Evolutionary conservation across 2,113 vertebrate species (phyloP).

Genomic region (Hiodon tergisus): DNA sequence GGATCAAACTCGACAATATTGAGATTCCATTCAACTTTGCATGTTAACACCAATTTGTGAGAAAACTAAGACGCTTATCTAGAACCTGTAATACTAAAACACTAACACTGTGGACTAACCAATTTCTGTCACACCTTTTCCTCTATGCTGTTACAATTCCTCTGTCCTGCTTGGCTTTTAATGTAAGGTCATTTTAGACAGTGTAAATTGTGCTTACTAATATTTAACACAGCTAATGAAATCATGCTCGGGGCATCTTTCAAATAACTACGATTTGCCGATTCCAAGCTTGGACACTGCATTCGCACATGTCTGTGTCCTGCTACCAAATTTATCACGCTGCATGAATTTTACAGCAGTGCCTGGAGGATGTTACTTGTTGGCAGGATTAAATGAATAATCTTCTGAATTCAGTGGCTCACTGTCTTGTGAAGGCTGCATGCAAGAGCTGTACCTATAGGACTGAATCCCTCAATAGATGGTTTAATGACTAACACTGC

Average conservation of each 20-base stretch:
- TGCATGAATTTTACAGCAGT: background rate
- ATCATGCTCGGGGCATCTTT: background rate
- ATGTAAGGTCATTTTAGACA: background rate
- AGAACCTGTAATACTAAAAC: background rate
- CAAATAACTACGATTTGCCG: too few relatives aligned
- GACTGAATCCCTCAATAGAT: background rate
- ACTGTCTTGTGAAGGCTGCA: conserved; percentile 11
- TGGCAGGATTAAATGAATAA: background rate
- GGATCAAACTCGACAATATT: too few relatives aligned
- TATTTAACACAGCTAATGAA: background rate
- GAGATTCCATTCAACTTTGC: too few relatives aligned
- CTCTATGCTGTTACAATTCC: background rate
- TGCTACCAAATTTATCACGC: background rate
- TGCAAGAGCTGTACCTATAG: background rate
- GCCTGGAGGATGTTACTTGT: background rate
- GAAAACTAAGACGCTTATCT: background rate
- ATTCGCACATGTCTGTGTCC: background rate
- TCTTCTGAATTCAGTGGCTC: background rate
- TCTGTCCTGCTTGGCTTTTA: background rate
- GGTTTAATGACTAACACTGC: conserved; percentile 16
- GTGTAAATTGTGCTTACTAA: background rate
- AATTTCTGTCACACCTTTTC: background rate
- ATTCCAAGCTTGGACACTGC: background rate
- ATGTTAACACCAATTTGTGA: too few relatives aligned
- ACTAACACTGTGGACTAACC: conserved; percentile 7